Conservation (phyloP, 2,797 vertebrate species). For the Danio choprae region DNA sequence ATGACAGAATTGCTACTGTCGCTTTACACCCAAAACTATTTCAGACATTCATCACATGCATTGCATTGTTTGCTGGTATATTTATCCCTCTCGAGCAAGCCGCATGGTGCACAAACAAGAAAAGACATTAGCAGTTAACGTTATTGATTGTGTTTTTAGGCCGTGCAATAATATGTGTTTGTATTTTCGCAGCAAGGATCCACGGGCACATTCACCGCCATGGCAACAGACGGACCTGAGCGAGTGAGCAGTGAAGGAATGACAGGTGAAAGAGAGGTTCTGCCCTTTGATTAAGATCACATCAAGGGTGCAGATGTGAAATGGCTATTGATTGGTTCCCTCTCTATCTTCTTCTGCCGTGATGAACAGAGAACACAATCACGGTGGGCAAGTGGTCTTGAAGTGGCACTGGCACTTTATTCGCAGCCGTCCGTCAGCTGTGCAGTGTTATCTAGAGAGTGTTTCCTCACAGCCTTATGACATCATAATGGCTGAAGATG, state of each 20-base stretch:
- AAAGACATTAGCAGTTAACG: constrained; percentile 24
- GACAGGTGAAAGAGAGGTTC: constrained; percentile 69
- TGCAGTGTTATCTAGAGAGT: constrained; percentile 54
- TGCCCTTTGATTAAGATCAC: constrained; percentile 79
- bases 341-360: constrained; percentile 75
- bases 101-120: neutral
- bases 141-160: constrained; percentile 11
- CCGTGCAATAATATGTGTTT: constrained; percentile 1
- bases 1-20: neutral
- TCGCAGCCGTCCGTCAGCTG: constrained; percentile 52
- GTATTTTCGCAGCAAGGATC: neutral
- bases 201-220: neutral
- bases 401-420: constrained; percentile 69
- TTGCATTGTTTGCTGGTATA: neutral
- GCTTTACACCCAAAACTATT: neutral
- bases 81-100: neutral
- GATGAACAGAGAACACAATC: constrained; percentile 79
- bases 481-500: constrained; percentile 13
- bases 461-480: constrained; percentile 2
- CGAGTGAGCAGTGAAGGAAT: constrained; percentile 41
- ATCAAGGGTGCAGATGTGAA: constrained; percentile 82
- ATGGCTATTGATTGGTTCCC: constrained; percentile 78
- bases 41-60: neutral
- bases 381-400: constrained; percentile 67
- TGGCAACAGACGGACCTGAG: constrained; percentile 21